These are phyloP conservation scores for Stomatorhinus ivindoensis DNA, from an alignment of 2,113 vertebrate species.

Conservation along the genomic window DNA sequence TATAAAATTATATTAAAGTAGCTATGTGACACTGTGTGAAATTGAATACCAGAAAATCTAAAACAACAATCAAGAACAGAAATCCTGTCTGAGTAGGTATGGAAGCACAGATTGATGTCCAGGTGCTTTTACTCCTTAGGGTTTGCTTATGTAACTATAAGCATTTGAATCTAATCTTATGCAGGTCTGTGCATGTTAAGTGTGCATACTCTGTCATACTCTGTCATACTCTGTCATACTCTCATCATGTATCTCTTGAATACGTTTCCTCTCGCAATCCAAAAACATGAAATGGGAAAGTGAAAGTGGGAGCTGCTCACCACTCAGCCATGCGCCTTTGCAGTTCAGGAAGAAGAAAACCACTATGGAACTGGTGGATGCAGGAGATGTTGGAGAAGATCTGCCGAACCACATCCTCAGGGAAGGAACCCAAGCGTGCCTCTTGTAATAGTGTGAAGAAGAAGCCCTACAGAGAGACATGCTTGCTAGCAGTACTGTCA, in stretches of 20 bases:
- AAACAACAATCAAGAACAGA: neutral
- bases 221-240: no score
- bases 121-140: neutral
- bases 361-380: conserved; percentile 76
- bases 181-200: neutral
- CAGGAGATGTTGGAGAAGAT: conserved; percentile 86
- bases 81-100: neutral
- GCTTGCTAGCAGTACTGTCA: neutral
- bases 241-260: neutral
- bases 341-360: conserved; percentile 79
- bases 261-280: neutral
- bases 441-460: conserved; percentile 67
- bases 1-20: neutral
- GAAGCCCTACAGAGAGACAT: conserved; percentile 60
- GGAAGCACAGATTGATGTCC: neutral
- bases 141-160: neutral
- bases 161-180: neutral
- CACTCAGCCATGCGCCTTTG: conserved; percentile 67
- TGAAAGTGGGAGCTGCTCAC: conserved; percentile 47
- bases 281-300: neutral
- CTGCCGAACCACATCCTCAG: conserved; percentile 70
- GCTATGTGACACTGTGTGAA: neutral
- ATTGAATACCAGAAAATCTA: neutral
- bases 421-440: conserved; percentile 66
- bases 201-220: neutral